Evolutionary conservation across 2,888 invertebrate genomes (phyloP), one percentile per base, ranked within the genome.

Genomic region (Hypolimnas misippus): DNA sequence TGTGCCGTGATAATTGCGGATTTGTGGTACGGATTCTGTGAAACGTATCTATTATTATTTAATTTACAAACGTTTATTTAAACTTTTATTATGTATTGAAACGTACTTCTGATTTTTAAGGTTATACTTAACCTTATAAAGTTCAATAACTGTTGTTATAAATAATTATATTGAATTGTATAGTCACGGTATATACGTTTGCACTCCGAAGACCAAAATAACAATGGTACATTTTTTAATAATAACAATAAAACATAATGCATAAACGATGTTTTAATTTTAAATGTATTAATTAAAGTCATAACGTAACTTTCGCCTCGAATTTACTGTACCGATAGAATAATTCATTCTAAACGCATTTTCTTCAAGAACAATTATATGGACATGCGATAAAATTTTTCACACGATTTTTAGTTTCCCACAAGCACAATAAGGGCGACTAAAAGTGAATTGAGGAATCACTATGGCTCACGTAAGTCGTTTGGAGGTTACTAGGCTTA

Each of bases 401-500:
- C 74, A 67, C 71, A 72, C 70, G 70, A 70, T 71, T 72, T 71
- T 70, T 60, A 67, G 66, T 54, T 70, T 70, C 67, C 67, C 70
- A 70, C 70, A 66, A 58, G 61, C 49, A 76, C 78, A 81, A 29
- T 49, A 82, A 81, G 75, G 78, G 79, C 75, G 79, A 77, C 78
- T 78, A 79, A 76, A 76, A 76, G 77, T 69, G 71, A 72, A 70
- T 71, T 76, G 77, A 76, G 77, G 82, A 79, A 84, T 87, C 77
- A 79, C 79, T 80, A 77, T 73, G 73, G 80, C 80, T 79, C 79
- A 82, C 81, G 77, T 76, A 79, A 85, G 87, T 86, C 87, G 85
- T 89, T 90, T 91, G 81, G 91, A 92, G 92, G 92, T 92, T 92
- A 92, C 85, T 92, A 86, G 91, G 92, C 88, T 84, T 77, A 81